A percentile compares a stretch with the other conserved stretches of the same genome.
Evolutionary conservation across 2,113 vertebrate species (phyloP).

Genomic region (Dromas ardeola): DNA sequence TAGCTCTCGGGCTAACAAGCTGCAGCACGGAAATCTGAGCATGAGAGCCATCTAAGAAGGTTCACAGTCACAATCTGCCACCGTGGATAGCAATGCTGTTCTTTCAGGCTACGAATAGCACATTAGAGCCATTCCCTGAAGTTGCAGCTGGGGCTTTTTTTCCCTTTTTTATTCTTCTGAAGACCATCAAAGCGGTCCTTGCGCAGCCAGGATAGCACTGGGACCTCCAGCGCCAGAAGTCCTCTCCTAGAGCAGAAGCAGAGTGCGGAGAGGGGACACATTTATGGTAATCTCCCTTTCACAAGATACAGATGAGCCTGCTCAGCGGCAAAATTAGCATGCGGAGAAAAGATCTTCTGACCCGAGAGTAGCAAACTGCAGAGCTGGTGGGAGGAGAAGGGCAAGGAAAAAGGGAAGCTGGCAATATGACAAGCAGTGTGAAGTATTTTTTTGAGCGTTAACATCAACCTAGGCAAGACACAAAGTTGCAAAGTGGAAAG

Average conservation of each 20-base stretch:
- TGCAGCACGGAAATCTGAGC: background rate
- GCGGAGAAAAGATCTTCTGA: background rate
- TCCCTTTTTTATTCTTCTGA: background rate
- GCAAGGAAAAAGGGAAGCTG: background rate
- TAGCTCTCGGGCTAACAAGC: background rate
- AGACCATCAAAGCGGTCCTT: rapidly evolving
- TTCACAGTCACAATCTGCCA: background rate
- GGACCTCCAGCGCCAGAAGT: background rate
- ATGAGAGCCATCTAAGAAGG: background rate
- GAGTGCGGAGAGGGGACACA: background rate
- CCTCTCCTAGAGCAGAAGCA: background rate
- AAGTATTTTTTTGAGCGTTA: background rate
- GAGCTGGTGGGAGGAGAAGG: background rate
- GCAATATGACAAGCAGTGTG: background rate
- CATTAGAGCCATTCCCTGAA: background rate
- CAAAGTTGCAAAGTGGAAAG: background rate
- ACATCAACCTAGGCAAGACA: background rate
- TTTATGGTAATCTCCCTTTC: background rate
- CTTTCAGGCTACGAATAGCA: background rate
- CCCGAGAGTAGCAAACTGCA: background rate
- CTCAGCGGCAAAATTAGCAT: background rate
- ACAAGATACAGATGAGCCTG: background rate
- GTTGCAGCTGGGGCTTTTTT: background rate
- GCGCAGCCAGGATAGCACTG: background rate
- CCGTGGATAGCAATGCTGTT: background rate